Conservation (phyloP, 2,888 invertebrate genomes). For the Cephus pygmeus region DNA sequence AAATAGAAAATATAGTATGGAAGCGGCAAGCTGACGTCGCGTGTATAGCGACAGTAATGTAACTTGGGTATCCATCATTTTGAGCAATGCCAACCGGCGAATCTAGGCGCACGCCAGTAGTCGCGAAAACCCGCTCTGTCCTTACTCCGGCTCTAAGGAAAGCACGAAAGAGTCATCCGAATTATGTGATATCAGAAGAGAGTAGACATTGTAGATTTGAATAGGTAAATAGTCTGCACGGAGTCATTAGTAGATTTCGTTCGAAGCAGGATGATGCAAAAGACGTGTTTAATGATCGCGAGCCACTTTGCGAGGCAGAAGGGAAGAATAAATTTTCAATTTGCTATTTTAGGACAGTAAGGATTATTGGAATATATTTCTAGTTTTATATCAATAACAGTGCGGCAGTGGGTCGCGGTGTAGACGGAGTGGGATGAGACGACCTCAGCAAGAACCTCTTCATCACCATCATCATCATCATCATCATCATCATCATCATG, state of each 20-base stretch:
- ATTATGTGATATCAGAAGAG: neutral
- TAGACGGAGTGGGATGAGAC: constrained; percentile 65
- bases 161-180: neutral
- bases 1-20: neutral
- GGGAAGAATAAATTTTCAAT: neutral
- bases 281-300: neutral
- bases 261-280: neutral
- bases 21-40: neutral
- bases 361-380: neutral
- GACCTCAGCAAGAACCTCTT: constrained; percentile 62
- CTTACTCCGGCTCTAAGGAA: neutral
- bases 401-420: constrained; percentile 66
- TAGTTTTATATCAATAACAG: constrained; percentile 33
- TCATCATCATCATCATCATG: constrained; percentile 46
- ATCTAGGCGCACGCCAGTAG: neutral
- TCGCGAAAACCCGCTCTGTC: neutral
- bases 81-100: neutral
- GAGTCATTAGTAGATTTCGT: neutral
- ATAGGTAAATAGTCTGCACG: too few relatives aligned
- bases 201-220: neutral
- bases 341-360: neutral
- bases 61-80: neutral
- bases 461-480: constrained; percentile 36
- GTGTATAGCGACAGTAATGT: neutral
- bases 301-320: neutral